Conservation (phyloP, 2,113 vertebrate species). For the Grus americana region DNA sequence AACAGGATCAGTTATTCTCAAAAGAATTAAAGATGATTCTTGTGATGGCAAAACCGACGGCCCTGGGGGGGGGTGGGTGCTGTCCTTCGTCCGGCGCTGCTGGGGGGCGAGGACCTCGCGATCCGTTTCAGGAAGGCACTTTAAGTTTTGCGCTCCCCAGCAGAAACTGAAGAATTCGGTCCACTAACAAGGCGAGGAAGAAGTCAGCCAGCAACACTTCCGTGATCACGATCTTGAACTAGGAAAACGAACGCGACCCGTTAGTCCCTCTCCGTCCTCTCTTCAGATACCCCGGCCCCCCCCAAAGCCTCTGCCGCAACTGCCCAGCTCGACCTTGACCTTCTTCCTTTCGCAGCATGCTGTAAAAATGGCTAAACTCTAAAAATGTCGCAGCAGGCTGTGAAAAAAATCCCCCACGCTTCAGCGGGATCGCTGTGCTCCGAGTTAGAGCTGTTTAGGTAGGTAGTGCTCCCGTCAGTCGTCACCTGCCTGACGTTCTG, state of each 20-base stretch:
- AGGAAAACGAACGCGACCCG: background rate
- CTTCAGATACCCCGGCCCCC: background rate
- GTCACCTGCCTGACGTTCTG: fast-evolving
- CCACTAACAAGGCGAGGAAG: conserved; percentile 83
- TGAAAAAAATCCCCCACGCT: too few species aligned
- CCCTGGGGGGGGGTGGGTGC: background rate
- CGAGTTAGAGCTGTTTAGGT: background rate
- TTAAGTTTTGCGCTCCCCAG: conserved; percentile 89
- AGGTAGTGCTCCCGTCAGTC: fast-evolving
- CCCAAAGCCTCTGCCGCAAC: too few species aligned
- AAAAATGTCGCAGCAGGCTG: too few species aligned
- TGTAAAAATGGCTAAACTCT: fast-evolving
- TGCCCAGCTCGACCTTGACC: background rate
- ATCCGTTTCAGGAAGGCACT: conserved; percentile 87
- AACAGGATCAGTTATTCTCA: background rate
- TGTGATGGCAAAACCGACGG: background rate
- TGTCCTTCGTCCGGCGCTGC: background rate
- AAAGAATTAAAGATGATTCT: background rate
- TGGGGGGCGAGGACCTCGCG: background rate
- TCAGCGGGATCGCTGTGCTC: fast-evolving
- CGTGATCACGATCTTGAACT: conserved; percentile 93
- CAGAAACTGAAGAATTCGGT: conserved; percentile 89
- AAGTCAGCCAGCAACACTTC: conserved; percentile 90
- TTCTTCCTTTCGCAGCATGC: fast-evolving
- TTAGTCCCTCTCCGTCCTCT: background rate